Base-by-base conservation (phyloP, 2,113 vertebrate genomes). In the Camelus bactrianus region DNA sequence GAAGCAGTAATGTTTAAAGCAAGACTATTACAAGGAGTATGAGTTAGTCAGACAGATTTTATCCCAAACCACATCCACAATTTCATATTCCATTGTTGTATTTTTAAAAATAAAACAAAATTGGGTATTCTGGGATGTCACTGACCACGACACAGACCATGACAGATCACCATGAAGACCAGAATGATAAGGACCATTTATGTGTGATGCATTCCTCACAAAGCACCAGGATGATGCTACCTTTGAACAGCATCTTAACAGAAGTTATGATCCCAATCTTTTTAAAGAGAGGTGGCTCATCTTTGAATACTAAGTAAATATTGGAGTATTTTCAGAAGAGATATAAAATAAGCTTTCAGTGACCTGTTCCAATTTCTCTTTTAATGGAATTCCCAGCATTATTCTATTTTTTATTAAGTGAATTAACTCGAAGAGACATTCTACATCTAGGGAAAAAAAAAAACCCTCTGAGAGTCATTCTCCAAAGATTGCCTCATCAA, bases 271-370 rank as follows among this genome's bases (percentile, higher is more conserved):
- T 42, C 16, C 3, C 3, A 70, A 30, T 64, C 2, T 35, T 76
- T 88, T 69, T 65, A 30, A 67, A 70, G 72, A 64, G 46, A 65
- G 2, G 8, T 38, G 50, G 26, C 80, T 52, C 56, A 65, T 80
- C 64, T 75, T 62, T 67, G 64, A 83, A 52, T 95, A 56, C 48
- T 79, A 90, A 82, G 76, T 89, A 91, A 93, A 94, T 70, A 95
- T 4, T 35, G 3, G 13, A 60, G 0, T 86, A 56, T 67, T 75
- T 67, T 87, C 75, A 85, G 46, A 88, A 91, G 8, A 24, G 22
- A 87, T 73, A 69, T 85, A 95, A 96, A 92, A 83, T 56, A 90
- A 92, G 54, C 24, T 92, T 85, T 90, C 30, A 56, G n/a, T 75
- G n/a, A 95, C 79, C 75, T 77, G 50, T 82, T 48, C 92, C 92